A percentile compares a stretch with the other conserved stretches of the same genome.
These are phyloP conservation scores for Eolophus roseicapilla DNA, from an alignment of 2,113 vertebrate species.

Conservation along the genomic window DNA sequence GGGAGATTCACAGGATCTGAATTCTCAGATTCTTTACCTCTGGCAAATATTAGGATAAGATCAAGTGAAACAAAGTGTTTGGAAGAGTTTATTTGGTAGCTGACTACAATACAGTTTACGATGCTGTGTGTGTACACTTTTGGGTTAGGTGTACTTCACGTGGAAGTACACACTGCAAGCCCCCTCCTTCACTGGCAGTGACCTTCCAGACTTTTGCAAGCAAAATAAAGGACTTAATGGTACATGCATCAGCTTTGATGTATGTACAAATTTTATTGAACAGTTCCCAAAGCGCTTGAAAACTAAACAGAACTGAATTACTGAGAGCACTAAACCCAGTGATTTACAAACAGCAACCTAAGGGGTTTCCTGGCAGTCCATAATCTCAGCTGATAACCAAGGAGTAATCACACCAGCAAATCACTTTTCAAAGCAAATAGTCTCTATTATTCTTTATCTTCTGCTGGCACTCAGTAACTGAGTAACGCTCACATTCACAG, in stretches of 20 bases:
- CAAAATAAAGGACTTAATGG: not conserved
- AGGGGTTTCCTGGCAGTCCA: conserved; percentile 10
- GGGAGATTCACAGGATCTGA: not conserved
- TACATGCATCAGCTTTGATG: not conserved
- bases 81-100: not conserved
- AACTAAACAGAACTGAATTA: conserved; percentile 30
- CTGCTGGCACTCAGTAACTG: not conserved
- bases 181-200: not conserved
- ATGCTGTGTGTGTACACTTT: not conserved
- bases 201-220: not conserved
- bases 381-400: conserved; percentile 27
- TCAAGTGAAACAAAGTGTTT: not conserved
- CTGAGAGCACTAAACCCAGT: not conserved
- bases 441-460: conserved; percentile 29
- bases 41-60: not conserved
- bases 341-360: not conserved
- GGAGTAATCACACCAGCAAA: conserved; percentile 10
- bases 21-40: not conserved
- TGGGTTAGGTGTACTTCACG: accelerated
- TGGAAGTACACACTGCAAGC: not conserved
- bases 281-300: conserved; percentile 6
- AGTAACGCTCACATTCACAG: not conserved
- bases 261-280: not conserved
- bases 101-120: not conserved
- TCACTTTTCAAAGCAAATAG: conserved; percentile 29